A percentile compares a stretch with the other conserved stretches of the same genome.
phyloP scores from a whole-genome alignment of 2,888 invertebrate species.

The Gandaritis pyraliata region DNA sequence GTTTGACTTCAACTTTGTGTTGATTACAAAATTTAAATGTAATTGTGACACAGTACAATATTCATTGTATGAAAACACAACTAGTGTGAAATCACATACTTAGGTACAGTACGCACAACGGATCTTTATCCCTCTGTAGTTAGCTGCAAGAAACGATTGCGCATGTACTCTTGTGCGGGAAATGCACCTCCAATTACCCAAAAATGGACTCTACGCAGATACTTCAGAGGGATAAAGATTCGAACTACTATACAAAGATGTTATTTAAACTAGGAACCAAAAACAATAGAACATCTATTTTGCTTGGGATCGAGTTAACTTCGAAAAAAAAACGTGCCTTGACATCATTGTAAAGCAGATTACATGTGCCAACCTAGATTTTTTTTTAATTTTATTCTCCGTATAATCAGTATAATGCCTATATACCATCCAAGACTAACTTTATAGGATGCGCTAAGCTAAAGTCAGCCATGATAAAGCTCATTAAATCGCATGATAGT shows the following conservation, averaged over 20 bases:
- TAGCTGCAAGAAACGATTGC: too few species aligned
- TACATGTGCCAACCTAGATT: constrained; percentile 10
- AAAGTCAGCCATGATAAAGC: background rate
- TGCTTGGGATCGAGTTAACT: background rate
- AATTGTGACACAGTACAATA: background rate
- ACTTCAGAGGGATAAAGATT: too few species aligned
- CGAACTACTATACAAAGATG: too few species aligned
- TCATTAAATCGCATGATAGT: background rate
- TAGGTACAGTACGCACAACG: too few species aligned
- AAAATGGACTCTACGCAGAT: too few species aligned
- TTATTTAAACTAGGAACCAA: too few species aligned
- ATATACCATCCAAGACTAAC: background rate
- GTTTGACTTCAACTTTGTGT: background rate
- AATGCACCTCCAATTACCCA: too few species aligned
- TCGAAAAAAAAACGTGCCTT: background rate
- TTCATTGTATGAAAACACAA: background rate
- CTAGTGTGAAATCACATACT: too few species aligned
- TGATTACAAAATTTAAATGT: background rate
- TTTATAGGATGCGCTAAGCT: background rate
- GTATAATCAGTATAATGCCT: constrained; percentile 29
- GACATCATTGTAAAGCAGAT: background rate
- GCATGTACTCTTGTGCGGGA: too few species aligned
- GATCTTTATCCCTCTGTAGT: too few species aligned
- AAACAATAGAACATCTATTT: too few species aligned
- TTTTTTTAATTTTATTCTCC: too few species aligned